Conservation (phyloP, 2,888 invertebrate genomes). For the Leptinotarsa peninsularis region DNA sequence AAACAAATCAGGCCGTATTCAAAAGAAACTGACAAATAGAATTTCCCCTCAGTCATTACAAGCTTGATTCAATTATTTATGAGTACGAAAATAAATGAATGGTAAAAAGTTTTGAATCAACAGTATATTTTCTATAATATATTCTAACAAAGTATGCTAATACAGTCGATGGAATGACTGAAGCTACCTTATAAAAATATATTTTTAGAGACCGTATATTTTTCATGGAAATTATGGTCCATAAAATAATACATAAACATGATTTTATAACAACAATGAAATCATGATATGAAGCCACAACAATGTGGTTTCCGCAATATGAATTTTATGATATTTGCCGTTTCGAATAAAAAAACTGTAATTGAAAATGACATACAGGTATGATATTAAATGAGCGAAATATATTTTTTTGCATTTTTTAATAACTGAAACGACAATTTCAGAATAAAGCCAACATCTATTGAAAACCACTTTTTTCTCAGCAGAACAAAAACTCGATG, state of each 20-base stretch:
- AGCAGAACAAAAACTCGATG: too few relatives aligned
- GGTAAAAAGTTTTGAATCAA: neutral
- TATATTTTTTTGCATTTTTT: too few relatives aligned
- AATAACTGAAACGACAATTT: too few relatives aligned
- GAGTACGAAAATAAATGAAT: too few relatives aligned
- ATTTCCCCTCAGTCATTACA: too few relatives aligned
- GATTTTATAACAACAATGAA: constrained; percentile 10
- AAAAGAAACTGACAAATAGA: too few relatives aligned
- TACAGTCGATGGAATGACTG: neutral
- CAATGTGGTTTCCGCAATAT: constrained; percentile 4
- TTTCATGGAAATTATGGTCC: constrained; percentile 9
- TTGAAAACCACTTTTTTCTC: too few relatives aligned
- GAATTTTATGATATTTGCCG: neutral
- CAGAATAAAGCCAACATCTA: too few relatives aligned
- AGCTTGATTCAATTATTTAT: too few relatives aligned
- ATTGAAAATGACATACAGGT: neutral
- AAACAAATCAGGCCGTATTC: too few relatives aligned
- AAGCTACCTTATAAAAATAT: constrained; percentile 2
- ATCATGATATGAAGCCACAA: constrained; percentile 8
- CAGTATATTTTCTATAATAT: neutral
- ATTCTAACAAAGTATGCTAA: constrained; percentile 4
- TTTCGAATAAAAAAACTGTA: neutral
- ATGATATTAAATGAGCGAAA: too few relatives aligned
- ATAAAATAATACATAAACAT: constrained; percentile 15
- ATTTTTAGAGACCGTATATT: constrained; percentile 1